phyloP scores from a whole-genome alignment of 2,797 vertebrate genomes.

The Betta splendens region DNA sequence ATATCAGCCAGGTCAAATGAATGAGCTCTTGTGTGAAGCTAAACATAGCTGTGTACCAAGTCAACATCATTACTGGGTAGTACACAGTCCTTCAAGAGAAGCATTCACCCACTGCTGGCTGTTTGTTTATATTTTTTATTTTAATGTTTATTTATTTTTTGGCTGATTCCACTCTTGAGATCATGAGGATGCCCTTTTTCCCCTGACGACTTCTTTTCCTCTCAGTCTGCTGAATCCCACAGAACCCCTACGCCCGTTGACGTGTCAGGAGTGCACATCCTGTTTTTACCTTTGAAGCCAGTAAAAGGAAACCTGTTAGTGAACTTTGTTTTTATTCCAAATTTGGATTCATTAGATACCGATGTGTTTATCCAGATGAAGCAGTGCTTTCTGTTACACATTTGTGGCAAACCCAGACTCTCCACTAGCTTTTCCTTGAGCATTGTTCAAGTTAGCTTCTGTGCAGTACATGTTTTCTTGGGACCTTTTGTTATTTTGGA shows the following conservation, averaged over 20 bases:
- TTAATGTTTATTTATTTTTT: slow-evolving; percentile 47
- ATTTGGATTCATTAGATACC: slow-evolving; percentile 31
- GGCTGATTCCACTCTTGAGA: slow-evolving; percentile 46
- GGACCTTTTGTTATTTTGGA: slow-evolving; percentile 35
- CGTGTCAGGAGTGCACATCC: slow-evolving; percentile 32
- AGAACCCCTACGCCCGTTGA: slow-evolving; percentile 24
- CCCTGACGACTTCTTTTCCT: slow-evolving; percentile 43
- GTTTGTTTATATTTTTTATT: slow-evolving; percentile 66
- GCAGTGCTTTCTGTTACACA: slow-evolving; percentile 41
- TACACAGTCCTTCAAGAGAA: slow-evolving; percentile 55
- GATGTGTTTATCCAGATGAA: slow-evolving; percentile 43
- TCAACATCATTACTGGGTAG: slow-evolving; percentile 72
- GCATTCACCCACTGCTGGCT: slow-evolving; percentile 63
- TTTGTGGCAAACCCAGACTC: slow-evolving; percentile 48
- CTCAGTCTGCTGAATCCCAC: slow-evolving; percentile 22
- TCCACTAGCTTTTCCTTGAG: slow-evolving; percentile 37
- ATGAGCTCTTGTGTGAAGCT: slow-evolving; percentile 59
- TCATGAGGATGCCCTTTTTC: slow-evolving; percentile 47
- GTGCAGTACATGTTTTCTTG: slow-evolving; percentile 46
- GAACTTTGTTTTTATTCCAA: slow-evolving; percentile 18
- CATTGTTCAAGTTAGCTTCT: slow-evolving; percentile 33
- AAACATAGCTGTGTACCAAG: slow-evolving; percentile 61
- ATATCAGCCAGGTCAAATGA: slow-evolving; percentile 54
- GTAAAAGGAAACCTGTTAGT: slow-evolving; percentile 42
- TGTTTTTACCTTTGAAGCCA: slow-evolving; percentile 38